phyloP scores from a whole-genome alignment of 2,888 invertebrate genomes.

The Andrena bicolor region DNA sequence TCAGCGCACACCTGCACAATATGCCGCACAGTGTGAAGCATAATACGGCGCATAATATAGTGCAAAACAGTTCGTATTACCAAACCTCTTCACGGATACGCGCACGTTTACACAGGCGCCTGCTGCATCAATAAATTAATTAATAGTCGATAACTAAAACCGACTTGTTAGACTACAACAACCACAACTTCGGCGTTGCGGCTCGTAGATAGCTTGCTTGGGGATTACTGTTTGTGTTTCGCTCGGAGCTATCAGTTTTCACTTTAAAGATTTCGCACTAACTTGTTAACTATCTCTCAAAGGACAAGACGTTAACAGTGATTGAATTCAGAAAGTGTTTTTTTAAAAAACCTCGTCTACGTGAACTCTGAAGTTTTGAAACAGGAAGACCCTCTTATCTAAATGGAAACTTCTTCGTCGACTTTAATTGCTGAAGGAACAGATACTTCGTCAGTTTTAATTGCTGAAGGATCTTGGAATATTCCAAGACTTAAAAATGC shows the following conservation, averaged over 20 bases:
- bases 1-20: too few species aligned
- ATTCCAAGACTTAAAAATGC: too few species aligned
- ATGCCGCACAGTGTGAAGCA: too few species aligned
- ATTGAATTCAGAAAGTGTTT: too few species aligned
- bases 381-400: neutral
- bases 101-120: neutral
- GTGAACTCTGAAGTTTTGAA: too few species aligned
- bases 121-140: slow-evolving; percentile 19
- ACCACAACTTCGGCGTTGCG: slow-evolving; percentile 1
- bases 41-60: too few species aligned
- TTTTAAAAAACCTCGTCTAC: too few species aligned
- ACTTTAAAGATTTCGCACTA: too few species aligned
- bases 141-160: slow-evolving; percentile 22
- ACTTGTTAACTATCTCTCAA: too few species aligned
- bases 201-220: neutral
- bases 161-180: neutral
- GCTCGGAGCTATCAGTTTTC: neutral
- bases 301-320: too few species aligned
- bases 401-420: neutral
- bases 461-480: too few species aligned
- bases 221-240: neutral
- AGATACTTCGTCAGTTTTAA: neutral
- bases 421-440: neutral
- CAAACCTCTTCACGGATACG: neutral
- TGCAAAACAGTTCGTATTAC: too few species aligned